These are phyloP conservation scores for Villa cingulata DNA, from an alignment of 2,888 invertebrate species.

Conservation along the genomic window DNA sequence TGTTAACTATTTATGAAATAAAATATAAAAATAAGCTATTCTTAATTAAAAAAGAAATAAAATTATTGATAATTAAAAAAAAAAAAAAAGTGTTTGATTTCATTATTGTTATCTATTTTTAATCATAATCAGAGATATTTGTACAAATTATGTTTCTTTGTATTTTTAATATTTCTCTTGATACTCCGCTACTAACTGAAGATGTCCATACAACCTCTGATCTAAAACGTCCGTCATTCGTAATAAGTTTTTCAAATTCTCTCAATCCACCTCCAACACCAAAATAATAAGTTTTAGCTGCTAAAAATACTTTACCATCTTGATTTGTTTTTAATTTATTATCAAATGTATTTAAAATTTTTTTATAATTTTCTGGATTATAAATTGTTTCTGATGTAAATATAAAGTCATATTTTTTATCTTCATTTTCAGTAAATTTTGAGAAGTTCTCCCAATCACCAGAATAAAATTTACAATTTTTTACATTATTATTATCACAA, in stretches of 20 bases:
- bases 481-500: background rate
- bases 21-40: background rate
- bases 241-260: constrained; percentile 55
- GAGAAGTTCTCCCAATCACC: constrained; percentile 63
- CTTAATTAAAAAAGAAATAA: background rate
- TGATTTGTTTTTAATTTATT: constrained; percentile 38
- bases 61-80: background rate
- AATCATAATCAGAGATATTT: too few relatives aligned
- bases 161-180: constrained; percentile 29
- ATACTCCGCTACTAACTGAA: constrained; percentile 28
- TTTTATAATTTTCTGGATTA: constrained; percentile 62
- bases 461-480: constrained; percentile 42
- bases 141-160: background rate
- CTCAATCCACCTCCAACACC: constrained; percentile 82
- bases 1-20: background rate
- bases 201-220: constrained; percentile 50
- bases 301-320: constrained; percentile 56
- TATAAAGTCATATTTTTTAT: constrained; percentile 63
- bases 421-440: constrained; percentile 29
- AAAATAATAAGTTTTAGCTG: constrained; percentile 88
- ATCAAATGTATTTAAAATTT: constrained; percentile 56
- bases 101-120: background rate
- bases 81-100: background rate
- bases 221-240: constrained; percentile 41
- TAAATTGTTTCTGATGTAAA: constrained; percentile 91